These are phyloP conservation scores for Pandemis heparana DNA, from an alignment of 2,888 invertebrate species.

Conservation along the genomic window DNA sequence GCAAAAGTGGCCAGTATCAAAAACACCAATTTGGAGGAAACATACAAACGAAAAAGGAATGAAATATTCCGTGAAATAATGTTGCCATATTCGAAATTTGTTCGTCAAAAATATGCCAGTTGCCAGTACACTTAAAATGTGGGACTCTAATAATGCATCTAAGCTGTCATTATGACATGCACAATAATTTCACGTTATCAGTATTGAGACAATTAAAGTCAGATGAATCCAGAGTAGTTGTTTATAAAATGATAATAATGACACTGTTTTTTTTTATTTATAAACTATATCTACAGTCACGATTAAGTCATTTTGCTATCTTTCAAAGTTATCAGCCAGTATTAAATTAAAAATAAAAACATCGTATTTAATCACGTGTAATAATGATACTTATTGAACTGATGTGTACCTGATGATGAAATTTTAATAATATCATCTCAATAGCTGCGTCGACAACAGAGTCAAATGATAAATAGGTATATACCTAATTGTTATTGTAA, in stretches of 20 bases:
- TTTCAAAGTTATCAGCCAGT: not conserved
- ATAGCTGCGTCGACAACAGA: not conserved
- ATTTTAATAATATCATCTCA: conserved; percentile 16
- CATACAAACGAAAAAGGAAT: too few species aligned
- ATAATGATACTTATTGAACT: not conserved
- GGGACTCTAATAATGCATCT: too few species aligned
- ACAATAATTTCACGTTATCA: too few species aligned
- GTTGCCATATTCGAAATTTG: too few species aligned
- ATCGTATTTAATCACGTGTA: not conserved
- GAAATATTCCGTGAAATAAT: too few species aligned
- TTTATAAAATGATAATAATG: not conserved
- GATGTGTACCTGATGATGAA: conserved; percentile 12
- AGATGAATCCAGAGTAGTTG: not conserved
- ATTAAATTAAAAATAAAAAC: not conserved
- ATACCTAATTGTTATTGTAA: too few species aligned
- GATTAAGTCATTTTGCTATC: conserved; percentile 6
- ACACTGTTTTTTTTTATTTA: conserved; percentile 1
- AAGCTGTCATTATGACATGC: too few species aligned
- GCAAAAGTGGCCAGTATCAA: too few species aligned
- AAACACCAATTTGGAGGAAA: too few species aligned
- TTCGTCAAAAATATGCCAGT: too few species aligned
- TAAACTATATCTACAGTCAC: conserved; percentile 28
- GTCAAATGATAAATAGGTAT: not conserved
- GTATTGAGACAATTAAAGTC: too few species aligned
- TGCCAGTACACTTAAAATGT: too few species aligned